Conservation (phyloP, 2,888 invertebrate genomes). For the Euzophera pinguis region DNA sequence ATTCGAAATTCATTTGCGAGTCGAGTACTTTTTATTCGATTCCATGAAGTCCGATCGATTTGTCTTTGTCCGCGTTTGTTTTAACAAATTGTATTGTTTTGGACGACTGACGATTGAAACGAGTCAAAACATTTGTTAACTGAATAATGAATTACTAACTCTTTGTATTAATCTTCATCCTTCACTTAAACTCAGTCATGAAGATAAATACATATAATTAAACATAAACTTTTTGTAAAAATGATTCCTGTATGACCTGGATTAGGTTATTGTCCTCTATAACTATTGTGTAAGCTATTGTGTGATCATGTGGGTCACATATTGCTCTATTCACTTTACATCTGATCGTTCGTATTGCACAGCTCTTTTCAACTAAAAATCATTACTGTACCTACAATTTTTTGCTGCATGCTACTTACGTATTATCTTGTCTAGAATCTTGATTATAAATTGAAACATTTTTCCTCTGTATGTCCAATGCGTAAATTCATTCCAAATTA, state of each 20-base stretch:
- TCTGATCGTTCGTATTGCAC: neutral
- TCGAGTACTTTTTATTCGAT: slow-evolving; percentile 9
- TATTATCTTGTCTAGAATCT: no score
- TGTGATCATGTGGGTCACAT: slow-evolving; percentile 1
- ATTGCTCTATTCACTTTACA: slow-evolving; percentile 6
- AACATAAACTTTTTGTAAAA: neutral
- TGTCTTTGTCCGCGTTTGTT: slow-evolving; percentile 6
- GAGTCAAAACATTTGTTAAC: neutral
- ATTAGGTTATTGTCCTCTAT: slow-evolving; percentile 9
- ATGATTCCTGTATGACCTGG: neutral
- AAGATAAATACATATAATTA: neutral
- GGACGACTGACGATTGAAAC: neutral
- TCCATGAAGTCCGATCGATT: slow-evolving; percentile 7
- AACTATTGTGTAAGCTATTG: slow-evolving; percentile 6
- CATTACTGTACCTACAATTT: no score
- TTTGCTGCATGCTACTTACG: no score
- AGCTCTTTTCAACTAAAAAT: neutral
- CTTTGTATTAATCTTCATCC: neutral
- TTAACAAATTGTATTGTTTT: neutral
- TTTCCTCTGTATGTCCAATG: no score
- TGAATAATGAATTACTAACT: neutral
- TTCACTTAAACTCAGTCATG: neutral
- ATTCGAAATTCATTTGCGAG: slow-evolving; percentile 11
- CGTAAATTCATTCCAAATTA: no score
- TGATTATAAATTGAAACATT: no score